Conservation (phyloP, 2,113 vertebrate genomes). For the Thamnaconus septentrionalis region DNA sequence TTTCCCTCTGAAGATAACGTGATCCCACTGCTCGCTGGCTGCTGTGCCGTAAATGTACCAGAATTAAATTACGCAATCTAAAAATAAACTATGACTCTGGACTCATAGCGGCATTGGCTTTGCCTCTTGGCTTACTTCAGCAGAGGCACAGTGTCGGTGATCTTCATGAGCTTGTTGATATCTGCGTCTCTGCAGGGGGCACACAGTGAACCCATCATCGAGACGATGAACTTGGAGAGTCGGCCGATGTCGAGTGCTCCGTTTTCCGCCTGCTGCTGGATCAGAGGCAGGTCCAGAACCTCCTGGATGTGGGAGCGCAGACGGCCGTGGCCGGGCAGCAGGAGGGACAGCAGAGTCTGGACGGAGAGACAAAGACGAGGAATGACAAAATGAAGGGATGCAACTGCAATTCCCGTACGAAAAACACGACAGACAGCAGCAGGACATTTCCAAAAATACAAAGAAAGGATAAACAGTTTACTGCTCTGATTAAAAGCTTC, state of each 20-base stretch:
- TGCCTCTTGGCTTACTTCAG: conserved; percentile 80
- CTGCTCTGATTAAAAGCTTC: conserved; percentile 26
- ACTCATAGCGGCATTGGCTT: background rate
- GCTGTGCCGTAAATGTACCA: too few species aligned
- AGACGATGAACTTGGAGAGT: conserved; percentile 87
- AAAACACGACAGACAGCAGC: background rate
- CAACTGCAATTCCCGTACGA: too few species aligned
- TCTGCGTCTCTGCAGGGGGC: conserved; percentile 92
- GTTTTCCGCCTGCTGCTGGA: conserved; percentile 96
- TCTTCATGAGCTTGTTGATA: conserved; percentile 85
- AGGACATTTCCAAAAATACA: background rate
- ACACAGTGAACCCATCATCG: conserved; percentile 93
- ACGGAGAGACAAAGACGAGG: conserved; percentile 27
- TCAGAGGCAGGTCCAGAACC: conserved; percentile 88
- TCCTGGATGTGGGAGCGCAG: conserved; percentile 88
- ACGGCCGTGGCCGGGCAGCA: conserved; percentile 87
- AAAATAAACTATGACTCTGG: conserved; percentile 16
- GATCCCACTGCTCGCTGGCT: too few species aligned
- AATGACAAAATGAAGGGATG: background rate
- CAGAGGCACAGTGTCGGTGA: conserved; percentile 85
- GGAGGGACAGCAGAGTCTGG: conserved; percentile 88
- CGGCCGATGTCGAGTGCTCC: conserved; percentile 86
- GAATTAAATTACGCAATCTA: conserved; percentile 3
- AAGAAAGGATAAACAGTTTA: too few species aligned
- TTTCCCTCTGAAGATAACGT: too few species aligned